phyloP scores from a whole-genome alignment of 2,888 invertebrate species.

The Bursaphelenchus okinawaensis region DNA sequence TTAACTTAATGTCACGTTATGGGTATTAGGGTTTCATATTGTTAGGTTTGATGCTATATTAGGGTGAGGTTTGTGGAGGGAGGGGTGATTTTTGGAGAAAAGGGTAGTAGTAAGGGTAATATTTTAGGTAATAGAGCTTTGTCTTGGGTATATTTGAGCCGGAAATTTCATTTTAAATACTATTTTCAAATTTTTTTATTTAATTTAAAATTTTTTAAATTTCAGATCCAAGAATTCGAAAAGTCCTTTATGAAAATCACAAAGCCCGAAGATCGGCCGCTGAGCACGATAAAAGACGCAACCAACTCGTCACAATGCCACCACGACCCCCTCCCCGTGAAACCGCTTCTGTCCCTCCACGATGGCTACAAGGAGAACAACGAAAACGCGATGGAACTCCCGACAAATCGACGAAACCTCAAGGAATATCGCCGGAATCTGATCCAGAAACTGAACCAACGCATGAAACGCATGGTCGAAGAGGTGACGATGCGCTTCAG shows the following conservation, averaged over 20 bases:
- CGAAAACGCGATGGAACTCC: neutral
- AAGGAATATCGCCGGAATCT: neutral
- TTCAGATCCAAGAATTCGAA: neutral
- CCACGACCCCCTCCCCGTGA: neutral
- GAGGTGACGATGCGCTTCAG: neutral
- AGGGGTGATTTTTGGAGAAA: too few relatives aligned
- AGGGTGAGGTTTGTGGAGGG: too few relatives aligned
- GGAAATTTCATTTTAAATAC: too few relatives aligned
- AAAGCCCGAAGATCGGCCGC: neutral
- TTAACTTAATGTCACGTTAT: too few relatives aligned
- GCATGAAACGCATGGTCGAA: conserved; percentile 4
- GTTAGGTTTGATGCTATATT: too few relatives aligned
- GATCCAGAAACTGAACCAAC: neutral
- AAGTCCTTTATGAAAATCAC: neutral
- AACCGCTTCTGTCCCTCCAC: neutral
- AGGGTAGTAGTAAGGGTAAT: too few relatives aligned
- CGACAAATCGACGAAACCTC: neutral
- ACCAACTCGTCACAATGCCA: neutral
- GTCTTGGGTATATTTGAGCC: too few relatives aligned
- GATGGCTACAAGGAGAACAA: neutral
- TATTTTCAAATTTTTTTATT: too few relatives aligned
- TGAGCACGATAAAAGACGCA: neutral
- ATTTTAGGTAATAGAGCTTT: too few relatives aligned
- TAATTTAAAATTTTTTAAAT: too few relatives aligned
- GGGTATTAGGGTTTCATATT: too few relatives aligned